Evolutionary conservation across 2,888 invertebrate genomes (phyloP), one percentile per base, ranked within the genome.

Genomic region (Phalangium opilio): DNA sequence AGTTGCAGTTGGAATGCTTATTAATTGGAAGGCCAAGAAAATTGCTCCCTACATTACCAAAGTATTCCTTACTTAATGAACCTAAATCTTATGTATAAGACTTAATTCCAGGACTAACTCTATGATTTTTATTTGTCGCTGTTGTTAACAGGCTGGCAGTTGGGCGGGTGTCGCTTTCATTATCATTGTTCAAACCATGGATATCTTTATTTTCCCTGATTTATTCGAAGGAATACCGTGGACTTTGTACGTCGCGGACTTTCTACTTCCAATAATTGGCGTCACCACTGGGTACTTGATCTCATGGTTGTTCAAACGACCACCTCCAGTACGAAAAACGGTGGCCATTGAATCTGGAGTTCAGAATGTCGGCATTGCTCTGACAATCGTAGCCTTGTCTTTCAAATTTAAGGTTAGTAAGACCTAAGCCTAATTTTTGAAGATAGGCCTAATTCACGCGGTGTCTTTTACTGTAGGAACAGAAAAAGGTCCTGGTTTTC

Each of bases 311-410:
- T 58, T 53, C 40, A 49, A 59, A 4, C 55, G 58, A 51, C 51
- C 55, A 33, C 47, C 49, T 1, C 50, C 41, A 5, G 54, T 50
- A 8, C 42, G 60, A n/a, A 47, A 60, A 41, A 62, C 63, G 3
- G 57, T 63, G 32, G 59, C 60, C 41, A 54, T 62, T 38, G 62
- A 63, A 50, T 60, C 60, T 1, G 61, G 62, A 10, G 58, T 61
- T 20, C 62, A 63, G 42, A 63, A 63, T 47, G 62, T 62, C 35
- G 61, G 60, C 1, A 52, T 62, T 18, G 61, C 62, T 12, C 56
- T 63, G 50, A 61, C 62, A 4, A 52, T 63, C 19, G 53, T 62
- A 10, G 55, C 58, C 8, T 47, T 62, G 19, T 58, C 60, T 3
- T 62, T 59, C 46, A 54, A 57, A 15, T 48, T 51, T 14, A 42